Base-by-base conservation (phyloP, 2,797 vertebrate species). In the Propithecus perrieri region DNA sequence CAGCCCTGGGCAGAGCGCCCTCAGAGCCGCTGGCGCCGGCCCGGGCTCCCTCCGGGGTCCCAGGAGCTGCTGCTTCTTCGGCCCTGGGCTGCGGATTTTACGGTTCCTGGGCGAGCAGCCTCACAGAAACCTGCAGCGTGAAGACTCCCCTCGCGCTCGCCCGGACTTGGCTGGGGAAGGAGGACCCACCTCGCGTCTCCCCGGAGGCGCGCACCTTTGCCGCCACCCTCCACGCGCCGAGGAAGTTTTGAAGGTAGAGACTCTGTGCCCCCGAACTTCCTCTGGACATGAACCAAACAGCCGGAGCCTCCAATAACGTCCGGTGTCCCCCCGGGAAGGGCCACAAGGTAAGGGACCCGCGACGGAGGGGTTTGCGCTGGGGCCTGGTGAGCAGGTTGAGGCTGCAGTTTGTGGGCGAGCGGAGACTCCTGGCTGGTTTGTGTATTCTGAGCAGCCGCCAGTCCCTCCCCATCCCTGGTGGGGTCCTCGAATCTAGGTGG, bases 201-300 rank as follows among this genome's bases (percentile, higher is more conserved):
- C 10, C 4, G 4, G 55, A 63, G 63, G 30, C 53, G 38, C 63
- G 46, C 50, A 17, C 53, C 50, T 41, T 13, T 11, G 48, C 61
- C 2, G n/a, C 83, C 61, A 33, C n/a, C 78, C 38, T 76, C 84
- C 69, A 7, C 18, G 75, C 38, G 4, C 71, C 26, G 1, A 11
- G 50, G 63, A 97, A 97, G 94, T 97, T 97, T 90, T 13, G 50
- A 46, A 93, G 87, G 76, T 10, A 33, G 80, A 80, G 90, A 14
- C 10, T 38, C 38, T 8, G 65, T 15, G 85, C 22, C 48, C 78
- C 79, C 38, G 30, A 67, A 86, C 93, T 87, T 96, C 74, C 18
- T 94, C 69, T 4, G 97, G 94, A 83, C 98, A 99, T 99, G 99
- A 99, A 99, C 97, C 99, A 99, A 98, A 99, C 99, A 0, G 99